Percentiles rank a stretch among this genome's conserved stretches.
phyloP scores from a whole-genome alignment of 2,888 invertebrate species.

The Drosophila mettleri region DNA sequence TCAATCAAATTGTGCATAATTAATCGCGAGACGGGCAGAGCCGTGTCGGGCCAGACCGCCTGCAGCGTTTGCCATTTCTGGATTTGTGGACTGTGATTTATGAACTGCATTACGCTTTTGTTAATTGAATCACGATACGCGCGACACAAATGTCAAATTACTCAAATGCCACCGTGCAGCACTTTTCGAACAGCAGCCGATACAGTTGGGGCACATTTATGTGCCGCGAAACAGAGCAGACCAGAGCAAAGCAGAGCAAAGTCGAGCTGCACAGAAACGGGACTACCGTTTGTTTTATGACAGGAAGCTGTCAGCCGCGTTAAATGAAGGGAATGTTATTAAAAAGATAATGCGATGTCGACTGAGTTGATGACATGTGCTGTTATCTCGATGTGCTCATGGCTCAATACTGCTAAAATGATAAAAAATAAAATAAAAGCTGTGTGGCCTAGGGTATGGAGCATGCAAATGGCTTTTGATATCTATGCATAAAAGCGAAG shows the following conservation, averaged over 20 bases:
- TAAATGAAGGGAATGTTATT: constrained; percentile 57
- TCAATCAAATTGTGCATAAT: constrained; percentile 78
- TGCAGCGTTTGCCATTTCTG: constrained; percentile 21
- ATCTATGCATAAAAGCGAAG: not conserved
- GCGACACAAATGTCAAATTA: constrained; percentile 55
- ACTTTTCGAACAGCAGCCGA: constrained; percentile 11
- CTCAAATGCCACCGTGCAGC: constrained; percentile 22
- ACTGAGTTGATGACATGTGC: constrained; percentile 40
- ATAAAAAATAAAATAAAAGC: not conserved
- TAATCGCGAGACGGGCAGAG: constrained; percentile 51
- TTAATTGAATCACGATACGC: constrained; percentile 70
- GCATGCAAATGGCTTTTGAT: not conserved
- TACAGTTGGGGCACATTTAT: constrained; percentile 33
- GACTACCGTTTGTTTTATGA: constrained; percentile 66
- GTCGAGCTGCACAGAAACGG: not conserved
- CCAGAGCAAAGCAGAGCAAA: not conserved
- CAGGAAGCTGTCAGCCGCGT: constrained; percentile 73
- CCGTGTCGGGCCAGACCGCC: constrained; percentile 8
- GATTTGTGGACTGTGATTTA: constrained; percentile 62
- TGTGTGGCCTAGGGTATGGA: constrained; percentile 7
- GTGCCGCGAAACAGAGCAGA: not conserved
- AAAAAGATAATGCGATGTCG: constrained; percentile 64
- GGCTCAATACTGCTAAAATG: constrained; percentile 12
- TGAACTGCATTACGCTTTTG: constrained; percentile 55
- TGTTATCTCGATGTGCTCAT: constrained; percentile 57